Conservation (phyloP, 2,113 vertebrate species). For the Dipodomys merriami region DNA sequence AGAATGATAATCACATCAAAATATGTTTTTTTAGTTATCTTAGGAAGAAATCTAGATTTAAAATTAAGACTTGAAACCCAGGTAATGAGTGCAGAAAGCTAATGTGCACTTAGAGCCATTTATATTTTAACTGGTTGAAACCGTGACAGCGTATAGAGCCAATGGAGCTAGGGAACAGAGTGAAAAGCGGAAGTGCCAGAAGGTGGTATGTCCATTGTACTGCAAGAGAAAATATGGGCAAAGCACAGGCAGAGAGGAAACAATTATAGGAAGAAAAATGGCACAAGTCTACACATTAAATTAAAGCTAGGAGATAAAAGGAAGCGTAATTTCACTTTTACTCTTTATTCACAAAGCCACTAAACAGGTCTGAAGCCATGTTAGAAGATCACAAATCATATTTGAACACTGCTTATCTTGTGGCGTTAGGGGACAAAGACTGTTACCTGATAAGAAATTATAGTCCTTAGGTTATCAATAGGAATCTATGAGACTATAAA, state of each 20-base stretch:
- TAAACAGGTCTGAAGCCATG: neutral
- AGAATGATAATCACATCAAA: conserved; percentile 29
- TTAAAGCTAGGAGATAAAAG: neutral
- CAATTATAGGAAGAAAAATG: neutral
- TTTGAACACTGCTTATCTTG: neutral
- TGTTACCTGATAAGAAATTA: neutral
- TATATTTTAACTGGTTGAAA: conserved; percentile 15
- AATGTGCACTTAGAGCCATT: neutral
- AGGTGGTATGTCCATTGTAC: neutral
- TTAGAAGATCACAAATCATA: neutral
- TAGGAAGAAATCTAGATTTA: conserved; percentile 41
- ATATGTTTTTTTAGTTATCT: neutral
- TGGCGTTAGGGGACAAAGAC: neutral
- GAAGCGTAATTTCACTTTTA: conserved; percentile 1
- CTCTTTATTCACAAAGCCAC: neutral
- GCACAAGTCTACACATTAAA: neutral
- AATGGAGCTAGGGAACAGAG: neutral
- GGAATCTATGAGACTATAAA: neutral
- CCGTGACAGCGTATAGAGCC: neutral
- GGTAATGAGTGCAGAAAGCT: neutral
- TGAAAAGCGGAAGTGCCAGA: neutral
- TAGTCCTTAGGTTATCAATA: neutral
- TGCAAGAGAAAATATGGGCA: neutral
- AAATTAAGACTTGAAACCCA: neutral
- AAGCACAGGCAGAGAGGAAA: neutral